A percentile compares a stretch with the other conserved stretches of the same genome.
These are phyloP conservation scores for Chloroceryle amazona DNA, from an alignment of 2,797 vertebrate species.

Conservation along the genomic window DNA sequence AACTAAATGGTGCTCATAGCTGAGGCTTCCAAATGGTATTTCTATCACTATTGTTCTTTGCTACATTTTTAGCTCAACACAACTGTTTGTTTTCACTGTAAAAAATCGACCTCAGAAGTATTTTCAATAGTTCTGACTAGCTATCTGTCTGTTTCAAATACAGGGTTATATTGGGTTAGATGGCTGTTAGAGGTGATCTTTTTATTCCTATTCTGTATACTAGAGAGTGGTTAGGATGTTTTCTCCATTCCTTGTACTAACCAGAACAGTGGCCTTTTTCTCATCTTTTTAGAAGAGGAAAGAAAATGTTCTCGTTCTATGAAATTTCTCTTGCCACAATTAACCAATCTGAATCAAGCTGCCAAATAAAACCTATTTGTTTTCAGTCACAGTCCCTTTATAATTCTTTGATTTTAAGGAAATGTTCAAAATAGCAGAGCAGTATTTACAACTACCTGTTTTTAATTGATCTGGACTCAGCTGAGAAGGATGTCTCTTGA, in stretches of 20 bases:
- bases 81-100: background rate
- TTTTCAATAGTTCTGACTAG: background rate
- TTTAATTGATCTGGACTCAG: background rate
- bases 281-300: background rate
- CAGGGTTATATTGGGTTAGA: background rate
- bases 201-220: background rate
- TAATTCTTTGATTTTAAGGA: slow-evolving; percentile 1
- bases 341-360: background rate
- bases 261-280: background rate
- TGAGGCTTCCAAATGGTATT: background rate
- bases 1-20: accelerated
- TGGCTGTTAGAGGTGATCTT: background rate
- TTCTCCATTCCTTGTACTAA: background rate
- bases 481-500: background rate
- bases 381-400: background rate
- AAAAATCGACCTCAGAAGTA: background rate
- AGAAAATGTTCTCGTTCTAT: background rate
- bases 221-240: slow-evolving; percentile 23
- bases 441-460: background rate
- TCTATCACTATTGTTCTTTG: background rate
- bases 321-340: background rate
- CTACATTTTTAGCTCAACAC: background rate
- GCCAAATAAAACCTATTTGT: background rate
- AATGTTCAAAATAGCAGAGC: background rate
- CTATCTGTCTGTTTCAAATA: background rate